These are phyloP conservation scores for Prunella himalayana DNA, from an alignment of 2,113 vertebrate species.

Conservation along the genomic window DNA sequence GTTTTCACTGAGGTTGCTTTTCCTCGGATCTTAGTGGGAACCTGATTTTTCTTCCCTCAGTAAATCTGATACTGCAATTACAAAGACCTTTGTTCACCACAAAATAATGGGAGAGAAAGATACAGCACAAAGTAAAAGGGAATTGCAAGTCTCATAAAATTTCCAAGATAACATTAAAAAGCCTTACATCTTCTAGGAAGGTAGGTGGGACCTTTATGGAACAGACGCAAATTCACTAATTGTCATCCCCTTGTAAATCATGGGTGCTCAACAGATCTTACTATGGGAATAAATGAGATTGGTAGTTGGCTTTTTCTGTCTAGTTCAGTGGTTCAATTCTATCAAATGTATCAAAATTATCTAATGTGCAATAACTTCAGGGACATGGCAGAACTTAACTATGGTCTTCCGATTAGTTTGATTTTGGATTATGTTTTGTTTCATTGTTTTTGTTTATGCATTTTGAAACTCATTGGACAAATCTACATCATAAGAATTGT, in stretches of 20 bases:
- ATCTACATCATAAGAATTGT: neutral
- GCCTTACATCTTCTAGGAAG: neutral
- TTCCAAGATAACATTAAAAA: neutral
- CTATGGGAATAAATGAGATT: neutral
- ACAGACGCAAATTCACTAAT: neutral
- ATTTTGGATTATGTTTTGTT: neutral
- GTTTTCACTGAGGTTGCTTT: neutral
- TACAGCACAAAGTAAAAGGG: neutral
- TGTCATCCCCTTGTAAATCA: neutral
- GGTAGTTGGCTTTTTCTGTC: neutral
- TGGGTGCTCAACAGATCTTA: rapidly evolving
- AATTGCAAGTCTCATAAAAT: neutral
- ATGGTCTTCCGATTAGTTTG: neutral
- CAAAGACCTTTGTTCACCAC: neutral
- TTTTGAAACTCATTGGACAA: neutral
- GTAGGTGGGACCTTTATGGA: neutral
- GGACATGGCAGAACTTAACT: neutral
- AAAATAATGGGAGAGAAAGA: neutral
- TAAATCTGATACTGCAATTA: neutral
- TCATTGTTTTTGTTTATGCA: neutral
- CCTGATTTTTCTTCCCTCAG: neutral
- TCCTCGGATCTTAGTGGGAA: neutral
- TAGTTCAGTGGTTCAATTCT: neutral
- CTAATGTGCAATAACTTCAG: neutral
- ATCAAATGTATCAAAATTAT: neutral